A percentile compares a stretch with the other conserved stretches of the same genome.
Evolutionary conservation across 2,113 vertebrate species (phyloP).

Genomic region (Sturnira hondurensis): DNA sequence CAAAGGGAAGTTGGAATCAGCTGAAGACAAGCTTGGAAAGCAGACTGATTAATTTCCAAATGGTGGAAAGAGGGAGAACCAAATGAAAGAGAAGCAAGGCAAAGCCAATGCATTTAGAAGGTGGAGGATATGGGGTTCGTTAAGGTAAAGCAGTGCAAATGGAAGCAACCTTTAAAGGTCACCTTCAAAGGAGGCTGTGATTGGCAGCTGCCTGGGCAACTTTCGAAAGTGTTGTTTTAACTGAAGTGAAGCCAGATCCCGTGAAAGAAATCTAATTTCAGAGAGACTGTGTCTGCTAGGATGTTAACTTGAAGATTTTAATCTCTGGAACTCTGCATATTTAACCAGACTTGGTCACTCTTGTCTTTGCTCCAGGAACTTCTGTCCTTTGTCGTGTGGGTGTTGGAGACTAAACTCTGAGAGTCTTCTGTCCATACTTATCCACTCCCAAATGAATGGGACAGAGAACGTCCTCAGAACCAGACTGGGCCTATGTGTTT

Average conservation of each 20-base stretch:
- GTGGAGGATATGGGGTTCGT: not conserved
- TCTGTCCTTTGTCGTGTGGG: not conserved
- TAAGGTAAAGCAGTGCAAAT: not conserved
- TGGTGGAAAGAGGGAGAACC: not conserved
- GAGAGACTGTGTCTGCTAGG: not conserved
- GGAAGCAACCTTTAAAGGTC: not conserved
- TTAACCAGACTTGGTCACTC: not conserved
- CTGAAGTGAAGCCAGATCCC: not conserved
- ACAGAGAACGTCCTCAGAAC: not conserved
- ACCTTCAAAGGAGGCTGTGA: not conserved
- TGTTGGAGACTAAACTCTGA: not conserved
- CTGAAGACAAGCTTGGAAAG: not conserved
- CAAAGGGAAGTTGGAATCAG: not conserved
- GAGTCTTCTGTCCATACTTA: not conserved
- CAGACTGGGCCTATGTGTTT: not conserved
- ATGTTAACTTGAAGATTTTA: not conserved
- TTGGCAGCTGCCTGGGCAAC: not conserved
- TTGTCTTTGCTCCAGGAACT: not conserved
- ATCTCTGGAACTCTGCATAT: not conserved
- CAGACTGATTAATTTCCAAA: not conserved
- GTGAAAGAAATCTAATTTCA: not conserved
- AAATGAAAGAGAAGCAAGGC: not conserved
- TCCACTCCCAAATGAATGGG: not conserved
- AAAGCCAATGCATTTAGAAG: not conserved
- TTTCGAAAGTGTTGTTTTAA: not conserved